Percentiles rank a stretch among this genome's conserved stretches.
Conservation (phyloP, 2,888 invertebrate genomes). For the Torymus tubicola region DNA sequence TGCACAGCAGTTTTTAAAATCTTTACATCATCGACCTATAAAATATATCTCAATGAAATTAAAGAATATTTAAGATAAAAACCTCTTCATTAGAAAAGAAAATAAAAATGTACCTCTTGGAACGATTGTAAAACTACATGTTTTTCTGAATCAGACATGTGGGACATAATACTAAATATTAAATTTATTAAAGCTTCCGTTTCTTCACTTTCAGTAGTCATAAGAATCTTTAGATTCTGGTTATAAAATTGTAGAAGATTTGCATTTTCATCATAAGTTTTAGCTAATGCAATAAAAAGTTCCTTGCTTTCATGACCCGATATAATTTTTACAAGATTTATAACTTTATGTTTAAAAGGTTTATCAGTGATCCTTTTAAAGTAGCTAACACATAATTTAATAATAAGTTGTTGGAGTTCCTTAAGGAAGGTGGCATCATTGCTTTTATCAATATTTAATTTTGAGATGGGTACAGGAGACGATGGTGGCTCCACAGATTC, state of each 20-base stretch:
- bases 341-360: constrained; percentile 75
- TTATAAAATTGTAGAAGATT: constrained; percentile 74
- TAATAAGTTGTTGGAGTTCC: constrained; percentile 77
- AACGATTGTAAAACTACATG: constrained; percentile 79
- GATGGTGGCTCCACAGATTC: constrained; percentile 59
- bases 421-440: constrained; percentile 74
- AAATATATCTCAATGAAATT: constrained; percentile 14
- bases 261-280: constrained; percentile 66
- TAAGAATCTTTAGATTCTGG: constrained; percentile 76
- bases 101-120: constrained; percentile 77
- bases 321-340: constrained; percentile 79
- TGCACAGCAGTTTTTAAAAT: constrained; percentile 65
- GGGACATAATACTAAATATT: constrained; percentile 80
- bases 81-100: too few relatives aligned
- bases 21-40: constrained; percentile 64
- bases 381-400: constrained; percentile 78
- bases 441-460: neutral
- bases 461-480: constrained; percentile 4
- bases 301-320: constrained; percentile 79
- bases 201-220: constrained; percentile 77
- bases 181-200: constrained; percentile 80
- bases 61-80: too few relatives aligned
- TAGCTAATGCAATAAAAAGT: constrained; percentile 77
- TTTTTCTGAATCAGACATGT: constrained; percentile 78
- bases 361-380: constrained; percentile 78